Evolutionary conservation across 2,113 vertebrate genomes (phyloP).

Genomic region (Hyla sarda): DNA sequence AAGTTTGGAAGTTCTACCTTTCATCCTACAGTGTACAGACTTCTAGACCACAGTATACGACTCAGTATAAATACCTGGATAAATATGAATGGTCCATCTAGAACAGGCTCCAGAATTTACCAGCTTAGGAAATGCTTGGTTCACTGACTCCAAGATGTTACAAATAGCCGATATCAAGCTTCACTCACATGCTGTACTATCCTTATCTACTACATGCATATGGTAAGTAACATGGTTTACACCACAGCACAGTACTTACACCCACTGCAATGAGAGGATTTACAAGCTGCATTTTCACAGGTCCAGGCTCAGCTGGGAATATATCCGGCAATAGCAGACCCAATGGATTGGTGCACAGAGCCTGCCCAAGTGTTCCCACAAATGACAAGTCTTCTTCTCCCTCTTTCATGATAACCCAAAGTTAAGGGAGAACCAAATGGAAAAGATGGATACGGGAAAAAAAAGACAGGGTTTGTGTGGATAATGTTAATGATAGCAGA

Average conservation of each 20-base stretch:
- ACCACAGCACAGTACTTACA: constrained; percentile 24
- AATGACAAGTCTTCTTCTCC: constrained; percentile 60
- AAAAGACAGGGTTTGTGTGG: neutral
- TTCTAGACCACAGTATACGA: neutral
- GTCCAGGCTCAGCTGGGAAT: constrained; percentile 17
- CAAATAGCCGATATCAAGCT: neutral
- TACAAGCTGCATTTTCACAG: constrained; percentile 41
- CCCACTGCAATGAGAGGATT: neutral
- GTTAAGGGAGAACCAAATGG: constrained; percentile 48
- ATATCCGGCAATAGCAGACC: constrained; percentile 33
- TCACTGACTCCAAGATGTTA: neutral
- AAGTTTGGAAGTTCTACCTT: too few relatives aligned
- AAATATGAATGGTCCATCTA: neutral
- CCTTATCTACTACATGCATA: neutral
- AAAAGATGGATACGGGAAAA: constrained; percentile 58
- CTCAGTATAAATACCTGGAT: neutral
- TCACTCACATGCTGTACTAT: neutral
- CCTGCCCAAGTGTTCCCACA: constrained; percentile 41
- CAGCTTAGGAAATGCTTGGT: neutral
- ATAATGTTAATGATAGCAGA: constrained; percentile 23
- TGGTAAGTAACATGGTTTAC: too few relatives aligned
- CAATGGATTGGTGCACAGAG: constrained; percentile 32
- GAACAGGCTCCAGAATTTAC: neutral
- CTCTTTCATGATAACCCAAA: constrained; percentile 42
- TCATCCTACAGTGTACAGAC: neutral